phyloP scores from a whole-genome alignment of 2,113 vertebrate genomes.

The Ursus arctos region DNA sequence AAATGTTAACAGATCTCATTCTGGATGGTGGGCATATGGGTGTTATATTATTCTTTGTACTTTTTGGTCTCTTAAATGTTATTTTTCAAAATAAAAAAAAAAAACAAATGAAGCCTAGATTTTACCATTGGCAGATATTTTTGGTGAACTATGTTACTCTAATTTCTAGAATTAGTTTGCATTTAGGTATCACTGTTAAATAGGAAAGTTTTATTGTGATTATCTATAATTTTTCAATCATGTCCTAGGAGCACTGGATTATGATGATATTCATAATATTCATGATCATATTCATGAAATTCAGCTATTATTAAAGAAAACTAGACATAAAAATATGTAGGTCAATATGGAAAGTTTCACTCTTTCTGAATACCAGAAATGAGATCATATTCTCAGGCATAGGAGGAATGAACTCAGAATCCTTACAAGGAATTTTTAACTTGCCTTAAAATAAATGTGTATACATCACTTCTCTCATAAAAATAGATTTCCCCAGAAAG shows the following conservation, averaged over 20 bases:
- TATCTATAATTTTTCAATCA: constrained; percentile 6
- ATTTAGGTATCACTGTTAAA: not conserved
- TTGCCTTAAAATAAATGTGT: constrained; percentile 48
- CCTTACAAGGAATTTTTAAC: constrained; percentile 55
- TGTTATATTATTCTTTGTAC: not conserved
- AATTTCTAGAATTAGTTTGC: constrained; percentile 44
- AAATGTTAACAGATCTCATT: not conserved
- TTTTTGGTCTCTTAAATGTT: constrained; percentile 14
- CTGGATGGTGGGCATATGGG: no score
- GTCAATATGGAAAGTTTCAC: constrained; percentile 12
- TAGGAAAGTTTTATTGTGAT: constrained; percentile 28
- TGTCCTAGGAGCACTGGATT: not conserved
- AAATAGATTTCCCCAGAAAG: constrained; percentile 25
- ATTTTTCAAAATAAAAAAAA: constrained; percentile 33
- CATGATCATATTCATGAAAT: not conserved
- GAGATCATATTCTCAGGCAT: constrained; percentile 22
- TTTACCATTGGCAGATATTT: not conserved
- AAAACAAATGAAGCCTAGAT: not conserved
- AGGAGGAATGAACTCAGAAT: constrained; percentile 42
- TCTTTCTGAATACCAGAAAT: constrained; percentile 51
- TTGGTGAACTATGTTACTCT: not conserved
- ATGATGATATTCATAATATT: not conserved
- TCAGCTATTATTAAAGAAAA: constrained; percentile 21
- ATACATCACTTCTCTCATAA: constrained; percentile 40
- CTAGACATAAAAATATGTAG: constrained; percentile 31